Evolutionary conservation across 2,888 invertebrate genomes (phyloP).

Genomic region (Drosophila parthenogenetica): DNA sequence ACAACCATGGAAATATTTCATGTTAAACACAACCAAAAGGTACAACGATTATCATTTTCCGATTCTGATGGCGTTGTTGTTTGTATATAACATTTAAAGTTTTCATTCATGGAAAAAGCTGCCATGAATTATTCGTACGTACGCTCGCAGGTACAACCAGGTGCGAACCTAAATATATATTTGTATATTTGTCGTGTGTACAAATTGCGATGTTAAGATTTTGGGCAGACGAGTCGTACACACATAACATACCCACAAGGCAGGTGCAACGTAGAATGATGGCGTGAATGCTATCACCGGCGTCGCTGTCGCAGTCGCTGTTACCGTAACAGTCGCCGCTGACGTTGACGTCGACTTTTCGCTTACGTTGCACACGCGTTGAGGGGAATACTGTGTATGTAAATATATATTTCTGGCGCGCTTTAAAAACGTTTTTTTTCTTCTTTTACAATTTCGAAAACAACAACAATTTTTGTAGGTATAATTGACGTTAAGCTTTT

Average conservation of each 20-base stretch:
- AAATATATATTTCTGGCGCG: constrained; percentile 14
- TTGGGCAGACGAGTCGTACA: neutral
- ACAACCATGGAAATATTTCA: constrained; percentile 40
- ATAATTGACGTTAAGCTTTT: constrained; percentile 51
- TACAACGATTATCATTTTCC: constrained; percentile 5
- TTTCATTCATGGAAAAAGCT: constrained; percentile 55
- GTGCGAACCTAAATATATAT: neutral
- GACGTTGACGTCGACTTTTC: constrained; percentile 12
- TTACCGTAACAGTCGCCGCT: neutral
- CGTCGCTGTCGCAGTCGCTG: neutral
- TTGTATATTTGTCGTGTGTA: constrained; percentile 5
- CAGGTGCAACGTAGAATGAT: constrained; percentile 55
- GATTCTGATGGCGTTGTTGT: constrained; percentile 1
- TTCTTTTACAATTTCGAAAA: neutral
- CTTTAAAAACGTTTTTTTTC: constrained; percentile 18
- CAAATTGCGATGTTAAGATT: constrained; percentile 19
- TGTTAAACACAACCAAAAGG: constrained; percentile 10
- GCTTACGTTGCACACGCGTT: constrained; percentile 45
- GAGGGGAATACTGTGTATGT: neutral
- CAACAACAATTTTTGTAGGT: constrained; percentile 32
- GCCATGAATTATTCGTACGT: constrained; percentile 5
- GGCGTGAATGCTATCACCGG: constrained; percentile 13
- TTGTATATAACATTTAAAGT: constrained; percentile 13
- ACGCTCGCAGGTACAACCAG: no score
- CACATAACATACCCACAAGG: constrained; percentile 1